Base-by-base conservation (phyloP, 1,140 invertebrate genomes). In the Drosophila kanapiae region DNA sequence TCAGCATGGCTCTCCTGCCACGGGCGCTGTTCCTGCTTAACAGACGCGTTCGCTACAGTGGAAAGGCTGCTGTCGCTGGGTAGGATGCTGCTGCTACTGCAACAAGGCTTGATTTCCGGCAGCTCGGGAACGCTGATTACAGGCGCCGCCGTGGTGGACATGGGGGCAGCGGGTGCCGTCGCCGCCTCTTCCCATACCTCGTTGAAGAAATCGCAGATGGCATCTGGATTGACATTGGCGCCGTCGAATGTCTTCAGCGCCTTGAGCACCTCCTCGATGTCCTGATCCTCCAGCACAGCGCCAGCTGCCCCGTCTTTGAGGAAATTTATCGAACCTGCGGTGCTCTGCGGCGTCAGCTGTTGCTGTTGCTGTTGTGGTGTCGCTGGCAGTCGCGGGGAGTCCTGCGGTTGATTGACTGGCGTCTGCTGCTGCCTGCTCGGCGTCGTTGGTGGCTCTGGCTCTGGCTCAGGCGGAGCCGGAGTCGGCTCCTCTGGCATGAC, bases 241-340 rank as follows among this genome's bases (percentile, higher is more conserved):
- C 82, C 74, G 33, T 93, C 92, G 8, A 93, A 78, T 6, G 80
- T 88, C 56, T 93, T 92, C 4, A 93, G 78, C n/a, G 91, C 92
- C 62, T 92, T 92, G 16, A 93, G 70, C 29, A 93, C 82, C 65
- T 93, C 92, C 58, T 93, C 92, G 31, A 93, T 80, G 38, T 93
- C 91, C 69, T 85, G 90, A 67, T 93, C 92, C 59, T 93, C 92
- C 0, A 93, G 67, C 29, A 87, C 91, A 14, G 71, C 65, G 37
- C 81, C 78, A 6, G 71, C 60, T n/a, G 54, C 47, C 10, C 70
- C 78, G 54, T 90, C 85, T 48, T 85, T 90, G 4, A 90, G 85
- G 31, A 88, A 88, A 35, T 90, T 88, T 0, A 71, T 81, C 4
- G 85, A 90, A 49, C 77, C 80, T 27, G 71, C 37, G 14, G 75